These are phyloP conservation scores for Heliangelus exortis DNA, from an alignment of 2,797 vertebrate species.

Conservation along the genomic window DNA sequence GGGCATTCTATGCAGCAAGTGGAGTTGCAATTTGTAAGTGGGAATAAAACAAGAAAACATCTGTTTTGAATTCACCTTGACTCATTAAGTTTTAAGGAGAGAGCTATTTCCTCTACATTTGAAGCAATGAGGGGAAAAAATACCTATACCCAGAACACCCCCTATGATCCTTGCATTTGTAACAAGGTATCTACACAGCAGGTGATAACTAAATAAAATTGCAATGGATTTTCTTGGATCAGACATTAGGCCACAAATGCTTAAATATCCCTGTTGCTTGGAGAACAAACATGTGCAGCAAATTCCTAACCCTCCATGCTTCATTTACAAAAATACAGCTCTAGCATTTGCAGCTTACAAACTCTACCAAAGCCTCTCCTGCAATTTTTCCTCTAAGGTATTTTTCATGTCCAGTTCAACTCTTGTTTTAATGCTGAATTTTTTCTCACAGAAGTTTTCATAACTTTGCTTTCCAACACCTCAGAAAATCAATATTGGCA, in stretches of 20 bases:
- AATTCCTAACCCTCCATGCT: slow-evolving; percentile 13
- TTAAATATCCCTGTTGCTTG: neutral
- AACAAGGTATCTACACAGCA: slow-evolving; percentile 58
- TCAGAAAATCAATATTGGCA: neutral
- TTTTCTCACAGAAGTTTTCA: neutral
- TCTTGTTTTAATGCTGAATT: neutral
- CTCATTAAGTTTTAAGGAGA: slow-evolving; percentile 75
- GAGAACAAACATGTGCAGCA: neutral
- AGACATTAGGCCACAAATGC: slow-evolving; percentile 4
- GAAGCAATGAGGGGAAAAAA: slow-evolving; percentile 45
- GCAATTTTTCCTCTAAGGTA: neutral
- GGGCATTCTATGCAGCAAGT: slow-evolving; percentile 72
- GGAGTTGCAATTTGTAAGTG: slow-evolving; percentile 51
- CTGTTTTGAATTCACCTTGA: slow-evolving; percentile 78
- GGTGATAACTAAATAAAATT: slow-evolving; percentile 66
- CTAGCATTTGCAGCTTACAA: neutral
- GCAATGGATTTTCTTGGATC: slow-evolving; percentile 35
- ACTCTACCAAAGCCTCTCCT: neutral
- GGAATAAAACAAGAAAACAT: slow-evolving; percentile 77
- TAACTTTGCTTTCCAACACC: neutral
- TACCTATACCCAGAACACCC: slow-evolving; percentile 29
- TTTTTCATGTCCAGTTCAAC: neutral
- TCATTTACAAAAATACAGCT: neutral
- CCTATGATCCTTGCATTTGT: slow-evolving; percentile 55
- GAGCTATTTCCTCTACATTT: slow-evolving; percentile 70